Evolutionary conservation across 2,888 invertebrate species (phyloP).

Genomic region (Eilema caniola): DNA sequence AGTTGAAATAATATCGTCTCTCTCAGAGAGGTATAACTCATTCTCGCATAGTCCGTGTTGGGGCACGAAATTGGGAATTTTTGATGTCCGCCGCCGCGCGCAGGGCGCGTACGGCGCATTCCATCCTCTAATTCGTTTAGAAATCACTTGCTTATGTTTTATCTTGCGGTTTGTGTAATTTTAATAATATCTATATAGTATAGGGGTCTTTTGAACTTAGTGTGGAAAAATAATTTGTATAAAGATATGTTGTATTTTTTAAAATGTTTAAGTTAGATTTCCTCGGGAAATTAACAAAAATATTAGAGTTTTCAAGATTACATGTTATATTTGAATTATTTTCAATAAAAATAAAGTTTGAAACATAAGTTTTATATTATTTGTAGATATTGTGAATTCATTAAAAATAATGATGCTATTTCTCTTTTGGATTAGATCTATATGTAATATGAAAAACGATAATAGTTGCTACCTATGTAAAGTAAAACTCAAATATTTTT

Average conservation of each 20-base stretch:
- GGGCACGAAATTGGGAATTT: constrained; percentile 65
- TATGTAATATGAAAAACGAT: too few species aligned
- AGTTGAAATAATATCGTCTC: constrained; percentile 36
- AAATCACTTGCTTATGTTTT: constrained; percentile 50
- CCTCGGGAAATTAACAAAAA: not conserved
- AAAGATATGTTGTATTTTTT: not conserved
- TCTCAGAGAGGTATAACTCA: constrained; percentile 59
- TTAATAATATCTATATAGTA: constrained; percentile 7
- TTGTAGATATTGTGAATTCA: too few species aligned
- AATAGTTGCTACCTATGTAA: too few species aligned
- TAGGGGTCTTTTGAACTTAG: not conserved
- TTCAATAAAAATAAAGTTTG: too few species aligned
- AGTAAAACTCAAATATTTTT: too few species aligned
- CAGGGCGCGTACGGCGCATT: constrained; percentile 60
- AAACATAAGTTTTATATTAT: too few species aligned
- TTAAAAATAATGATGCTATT: too few species aligned
- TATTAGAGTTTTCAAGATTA: not conserved
- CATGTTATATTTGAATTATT: not conserved
- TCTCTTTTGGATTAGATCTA: too few species aligned
- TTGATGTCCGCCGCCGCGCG: constrained; percentile 60
- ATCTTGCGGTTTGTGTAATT: constrained; percentile 3
- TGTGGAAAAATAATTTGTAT: not conserved
- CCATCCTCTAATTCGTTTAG: constrained; percentile 71
- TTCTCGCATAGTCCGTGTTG: constrained; percentile 65
- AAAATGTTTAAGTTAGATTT: not conserved